Conservation (phyloP, 2,113 vertebrate genomes). For the Meriones unguiculatus region DNA sequence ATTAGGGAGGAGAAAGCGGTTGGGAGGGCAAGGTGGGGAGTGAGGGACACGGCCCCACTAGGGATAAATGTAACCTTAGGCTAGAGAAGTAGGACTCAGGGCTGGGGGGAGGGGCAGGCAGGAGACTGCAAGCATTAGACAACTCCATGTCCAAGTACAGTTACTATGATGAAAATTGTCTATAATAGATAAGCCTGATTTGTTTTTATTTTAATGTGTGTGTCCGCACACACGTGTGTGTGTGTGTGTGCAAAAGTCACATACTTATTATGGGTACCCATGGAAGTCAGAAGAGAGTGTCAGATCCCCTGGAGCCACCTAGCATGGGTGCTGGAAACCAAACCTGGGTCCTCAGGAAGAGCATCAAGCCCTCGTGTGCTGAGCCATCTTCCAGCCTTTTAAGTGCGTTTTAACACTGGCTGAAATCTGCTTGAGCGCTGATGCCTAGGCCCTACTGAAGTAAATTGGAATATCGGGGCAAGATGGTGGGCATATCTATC, state of each 20-base stretch:
- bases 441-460: neutral
- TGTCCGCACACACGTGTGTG: neutral
- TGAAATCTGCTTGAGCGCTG: neutral
- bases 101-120: neutral
- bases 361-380: neutral
- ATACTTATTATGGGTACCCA: neutral
- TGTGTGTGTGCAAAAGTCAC: neutral
- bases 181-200: neutral
- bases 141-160: neutral
- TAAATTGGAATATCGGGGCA: neutral
- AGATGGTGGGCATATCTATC: neutral
- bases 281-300: neutral
- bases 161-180: neutral
- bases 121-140: neutral
- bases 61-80: neutral
- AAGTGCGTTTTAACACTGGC: neutral
- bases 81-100: neutral
- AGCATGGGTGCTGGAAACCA: neutral
- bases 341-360: neutral
- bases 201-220: neutral
- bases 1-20: neutral
- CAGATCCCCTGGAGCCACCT: neutral
- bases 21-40: neutral
- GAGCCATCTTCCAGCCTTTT: neutral
- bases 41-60: too few relatives aligned